Conservation (phyloP, 1,140 invertebrate genomes). For the Nylanderia fulva region DNA sequence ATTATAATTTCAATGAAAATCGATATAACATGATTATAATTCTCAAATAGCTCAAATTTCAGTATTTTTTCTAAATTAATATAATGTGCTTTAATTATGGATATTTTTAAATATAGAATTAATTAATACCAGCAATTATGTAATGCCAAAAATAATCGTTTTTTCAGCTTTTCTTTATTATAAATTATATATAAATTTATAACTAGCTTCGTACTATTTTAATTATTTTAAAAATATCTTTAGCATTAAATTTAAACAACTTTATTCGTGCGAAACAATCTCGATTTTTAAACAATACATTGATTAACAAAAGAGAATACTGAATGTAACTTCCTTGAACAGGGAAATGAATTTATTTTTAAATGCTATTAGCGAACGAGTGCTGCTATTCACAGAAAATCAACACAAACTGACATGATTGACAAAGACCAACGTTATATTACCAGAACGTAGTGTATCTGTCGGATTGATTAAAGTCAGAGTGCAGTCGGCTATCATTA, state of each 20-base stretch:
- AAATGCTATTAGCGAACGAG: background rate
- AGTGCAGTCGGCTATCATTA: background rate
- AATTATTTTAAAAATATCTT: background rate
- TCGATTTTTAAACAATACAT: background rate
- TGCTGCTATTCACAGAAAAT: background rate
- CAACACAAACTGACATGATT: constrained; percentile 9
- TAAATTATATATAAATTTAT: background rate
- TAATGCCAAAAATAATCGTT: background rate
- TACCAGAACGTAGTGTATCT: background rate
- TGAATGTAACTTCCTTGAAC: background rate
- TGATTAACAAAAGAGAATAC: background rate
- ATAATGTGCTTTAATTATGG: background rate
- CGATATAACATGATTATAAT: background rate
- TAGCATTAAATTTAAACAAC: no score
- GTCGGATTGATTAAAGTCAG: constrained; percentile 32
- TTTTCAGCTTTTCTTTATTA: background rate
- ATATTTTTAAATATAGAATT: background rate
- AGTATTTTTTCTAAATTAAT: background rate
- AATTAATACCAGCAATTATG: background rate
- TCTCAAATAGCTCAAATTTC: background rate
- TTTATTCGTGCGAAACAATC: background rate
- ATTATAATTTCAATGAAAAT: background rate
- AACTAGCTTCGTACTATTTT: background rate
- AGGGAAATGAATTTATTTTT: background rate
- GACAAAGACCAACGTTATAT: background rate